Base-by-base conservation (phyloP, 2,113 vertebrate species). In the Paradoxurus hermaphroditus region DNA sequence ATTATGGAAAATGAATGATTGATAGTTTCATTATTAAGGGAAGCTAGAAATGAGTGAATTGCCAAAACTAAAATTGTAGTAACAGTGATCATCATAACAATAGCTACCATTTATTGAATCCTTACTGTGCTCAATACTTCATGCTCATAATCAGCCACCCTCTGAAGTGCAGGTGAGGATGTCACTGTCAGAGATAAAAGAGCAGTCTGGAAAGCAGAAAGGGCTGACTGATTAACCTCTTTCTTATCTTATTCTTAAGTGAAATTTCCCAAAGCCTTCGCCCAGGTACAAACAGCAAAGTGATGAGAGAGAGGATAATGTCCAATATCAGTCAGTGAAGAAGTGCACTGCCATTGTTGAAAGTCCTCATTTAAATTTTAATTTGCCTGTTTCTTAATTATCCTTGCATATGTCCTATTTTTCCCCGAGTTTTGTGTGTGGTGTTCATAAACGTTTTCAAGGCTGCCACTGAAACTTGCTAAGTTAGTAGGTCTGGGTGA, bases 161-260 rank as follows among this genome's bases (percentile, higher is more conserved):
- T 93, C 78, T 6, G 19, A 88, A 86, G 84, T 82, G 67, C 85
- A 86, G 90, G 92, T 63, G 39, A 95, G 92, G 46, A 72, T 63
- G 65, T 87, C 84, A 81, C 56, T 82, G 44, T 77, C 89, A 77
- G 95, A 97, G 87, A 94, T 63, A 95, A 96, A 95, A 86, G 1
- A 96, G 72, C 62, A 87, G 41, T 39, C 63, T 49, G 44, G 44
- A 68, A 96, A 90, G n/a, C 56, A 49, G 81, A 65, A 59, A 96
- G 92, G 62, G 94, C 90, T 88, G 63, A 49, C 88, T 96, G 75
- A 95, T 85, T 96, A 92, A 96, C 77, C 91, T 94, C 62, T 67
- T 95, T 96, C 86, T 96, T 95, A 94, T 92, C 75, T 87, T n/a
- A n/a, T n/a, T 95, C 62, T 34, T 62, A 94, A 75, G 84, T 94